Conservation (phyloP, 2,797 vertebrate species). For the Sparus aurata region DNA sequence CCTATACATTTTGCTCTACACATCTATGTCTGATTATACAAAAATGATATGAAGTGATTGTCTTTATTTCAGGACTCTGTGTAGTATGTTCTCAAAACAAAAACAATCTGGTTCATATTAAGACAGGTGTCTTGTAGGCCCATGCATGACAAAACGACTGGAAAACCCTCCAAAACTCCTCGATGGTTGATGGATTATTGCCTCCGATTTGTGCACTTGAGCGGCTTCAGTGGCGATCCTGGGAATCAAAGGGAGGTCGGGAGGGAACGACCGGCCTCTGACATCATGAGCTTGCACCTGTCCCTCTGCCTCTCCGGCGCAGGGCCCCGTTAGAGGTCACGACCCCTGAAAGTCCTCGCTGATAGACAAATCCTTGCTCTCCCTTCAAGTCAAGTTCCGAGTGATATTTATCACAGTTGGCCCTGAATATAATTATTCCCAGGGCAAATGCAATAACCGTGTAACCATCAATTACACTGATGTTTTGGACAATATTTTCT, state of each 20-base stretch:
- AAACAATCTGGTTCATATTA: background rate
- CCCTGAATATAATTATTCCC: conserved; percentile 71
- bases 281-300: conserved; percentile 85
- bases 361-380: conserved; percentile 78
- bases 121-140: background rate
- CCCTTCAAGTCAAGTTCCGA: conserved; percentile 68
- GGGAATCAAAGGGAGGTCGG: conserved; percentile 66
- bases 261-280: conserved; percentile 68
- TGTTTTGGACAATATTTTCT: conserved; percentile 63
- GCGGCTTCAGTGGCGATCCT: conserved; percentile 46
- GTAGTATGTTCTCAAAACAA: background rate
- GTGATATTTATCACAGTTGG: conserved; percentile 72
- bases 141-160: background rate
- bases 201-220: background rate
- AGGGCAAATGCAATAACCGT: conserved; percentile 63
- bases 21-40: background rate
- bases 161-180: conserved; percentile 1
- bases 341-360: conserved; percentile 78
- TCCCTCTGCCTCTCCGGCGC: conserved; percentile 70
- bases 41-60: background rate
- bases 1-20: background rate
- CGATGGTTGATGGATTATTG: background rate
- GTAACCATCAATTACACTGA: conserved; percentile 68
- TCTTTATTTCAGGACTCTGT: background rate
- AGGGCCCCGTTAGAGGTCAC: conserved; percentile 61